phyloP scores from a whole-genome alignment of 2,113 vertebrate genomes.

The Prietella phreatophila region DNA sequence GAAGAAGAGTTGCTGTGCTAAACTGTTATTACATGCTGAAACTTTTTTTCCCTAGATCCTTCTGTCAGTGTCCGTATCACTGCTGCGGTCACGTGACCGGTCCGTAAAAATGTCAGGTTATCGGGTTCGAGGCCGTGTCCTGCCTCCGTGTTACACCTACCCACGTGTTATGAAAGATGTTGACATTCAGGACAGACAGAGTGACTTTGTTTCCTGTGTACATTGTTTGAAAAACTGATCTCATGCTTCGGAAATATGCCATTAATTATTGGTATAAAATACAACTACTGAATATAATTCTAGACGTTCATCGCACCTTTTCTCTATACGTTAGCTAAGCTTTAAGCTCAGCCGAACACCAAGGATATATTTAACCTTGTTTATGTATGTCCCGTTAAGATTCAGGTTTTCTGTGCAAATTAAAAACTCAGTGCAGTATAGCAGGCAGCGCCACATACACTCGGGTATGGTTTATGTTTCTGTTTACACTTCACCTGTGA shows the following conservation, averaged over 20 bases:
- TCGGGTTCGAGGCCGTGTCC: constrained; percentile 4
- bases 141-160: not conserved
- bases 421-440: not conserved
- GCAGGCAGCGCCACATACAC: not conserved
- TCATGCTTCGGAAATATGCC: not conserved
- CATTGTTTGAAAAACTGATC: too few species aligned
- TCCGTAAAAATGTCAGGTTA: not conserved
- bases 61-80: not conserved
- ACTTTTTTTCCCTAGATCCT: not conserved
- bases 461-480: not conserved
- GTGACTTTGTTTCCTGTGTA: not conserved
- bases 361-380: not conserved
- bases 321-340: not conserved
- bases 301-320: not conserved
- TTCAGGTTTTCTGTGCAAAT: not conserved
- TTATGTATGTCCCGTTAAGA: not conserved
- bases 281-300: not conserved
- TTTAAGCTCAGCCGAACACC: not conserved
- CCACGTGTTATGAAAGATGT: not conserved
- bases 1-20: not conserved
- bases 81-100: not conserved
- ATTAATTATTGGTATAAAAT: not conserved
- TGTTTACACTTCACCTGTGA: constrained; percentile 34
- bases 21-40: not conserved
- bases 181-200: not conserved